Base-by-base conservation (phyloP, 1,140 invertebrate genomes). In the Drosophila sulfurigaster region DNA sequence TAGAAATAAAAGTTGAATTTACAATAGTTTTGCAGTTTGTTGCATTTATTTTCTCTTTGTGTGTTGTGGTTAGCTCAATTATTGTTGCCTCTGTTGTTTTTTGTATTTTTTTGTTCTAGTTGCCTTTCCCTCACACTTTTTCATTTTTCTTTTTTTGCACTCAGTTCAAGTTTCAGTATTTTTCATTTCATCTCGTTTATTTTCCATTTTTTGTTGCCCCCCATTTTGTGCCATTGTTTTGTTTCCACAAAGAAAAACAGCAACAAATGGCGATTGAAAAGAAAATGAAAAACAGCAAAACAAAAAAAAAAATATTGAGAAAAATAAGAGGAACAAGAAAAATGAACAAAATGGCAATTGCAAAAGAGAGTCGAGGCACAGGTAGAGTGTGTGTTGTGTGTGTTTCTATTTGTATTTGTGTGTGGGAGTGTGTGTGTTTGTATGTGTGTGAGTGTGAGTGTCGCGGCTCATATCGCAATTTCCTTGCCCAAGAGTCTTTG, bases 11-110 rank as follows among this genome's bases (percentile, higher is more conserved):
- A 72, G 76, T 87, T 70, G 67, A 86, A 86, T 87, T 86, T 81
- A 76, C 82, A 87, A 87, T 87, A 86, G 82, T 87, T 86, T 82
- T 75, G 75, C 60, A 79, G 54, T 79, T 86, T 81, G 60, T 78
- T 78, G 45, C 46, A 67, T 66, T 77, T 70, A 38, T 73, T 69
- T 54, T 45, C 6, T 32, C 48, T 45, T 25, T 57, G 59, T 59
- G 8, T 43, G 25, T 32, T 49, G 6, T 20, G 35, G 48, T 64
- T 59, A 64, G 58, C 43, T 64, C 66, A 52, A 48, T 68, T 73
- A 41, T 16, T 58, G 45, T 51, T 52, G 1, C 30, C 56, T 35
- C 8, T 20, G 6, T 3, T 25, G 10, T 15, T 57, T 35, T 68
- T 64, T 45, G 8, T 38, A 32, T 62, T 28, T 41, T 5, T 11